Evolutionary conservation across 2,113 vertebrate species (phyloP).

Genomic region (Sorex araneus): DNA sequence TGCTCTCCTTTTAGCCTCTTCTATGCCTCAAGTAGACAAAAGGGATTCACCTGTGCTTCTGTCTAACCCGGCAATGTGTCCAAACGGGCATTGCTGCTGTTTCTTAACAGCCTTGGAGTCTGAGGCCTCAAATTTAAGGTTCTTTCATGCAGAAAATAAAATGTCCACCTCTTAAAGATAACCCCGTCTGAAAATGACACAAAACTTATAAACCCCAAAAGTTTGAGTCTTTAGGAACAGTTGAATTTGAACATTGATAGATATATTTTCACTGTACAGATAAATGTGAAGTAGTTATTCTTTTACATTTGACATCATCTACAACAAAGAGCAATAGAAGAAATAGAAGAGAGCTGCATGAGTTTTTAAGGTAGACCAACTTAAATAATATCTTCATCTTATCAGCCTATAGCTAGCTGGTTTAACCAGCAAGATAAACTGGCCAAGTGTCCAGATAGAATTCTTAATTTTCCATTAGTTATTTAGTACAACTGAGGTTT

Average conservation of each 20-base stretch:
- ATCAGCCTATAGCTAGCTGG: not conserved
- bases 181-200: not conserved
- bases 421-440: not conserved
- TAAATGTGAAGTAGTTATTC: not conserved
- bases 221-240: not conserved
- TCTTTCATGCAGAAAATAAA: not conserved
- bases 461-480: slow-evolving; percentile 37
- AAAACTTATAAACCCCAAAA: not conserved
- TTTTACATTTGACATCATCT: not conserved
- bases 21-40: not conserved
- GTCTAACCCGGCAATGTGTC: no score
- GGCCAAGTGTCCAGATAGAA: not conserved
- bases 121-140: not conserved
- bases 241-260: not conserved
- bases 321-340: not conserved
- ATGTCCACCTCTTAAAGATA: not conserved
- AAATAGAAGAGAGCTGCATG: not conserved
- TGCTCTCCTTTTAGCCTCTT: not conserved
- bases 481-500: slow-evolving; percentile 28
- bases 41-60: not conserved
- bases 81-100: not conserved
- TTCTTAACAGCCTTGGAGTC: not conserved
- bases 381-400: not conserved
- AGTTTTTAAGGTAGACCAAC: not conserved
- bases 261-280: not conserved